Percentiles rank a stretch among this genome's conserved stretches.
phyloP scores from a whole-genome alignment of 2,113 vertebrate species.

The Xenopus borealis region DNA sequence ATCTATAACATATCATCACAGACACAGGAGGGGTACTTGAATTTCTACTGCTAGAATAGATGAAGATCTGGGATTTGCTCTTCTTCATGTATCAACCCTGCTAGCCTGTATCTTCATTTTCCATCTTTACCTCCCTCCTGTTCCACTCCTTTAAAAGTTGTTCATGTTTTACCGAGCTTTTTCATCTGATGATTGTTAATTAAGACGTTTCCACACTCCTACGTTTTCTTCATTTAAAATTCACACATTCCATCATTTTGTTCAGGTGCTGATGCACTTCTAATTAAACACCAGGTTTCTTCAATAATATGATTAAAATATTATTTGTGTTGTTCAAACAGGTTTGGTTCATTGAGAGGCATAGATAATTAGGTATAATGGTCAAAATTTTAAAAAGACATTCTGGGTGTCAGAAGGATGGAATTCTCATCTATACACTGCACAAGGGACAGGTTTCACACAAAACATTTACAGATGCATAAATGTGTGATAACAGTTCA shows the following conservation, averaged over 20 bases:
- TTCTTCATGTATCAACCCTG: too few relatives aligned
- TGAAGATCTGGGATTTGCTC: too few relatives aligned
- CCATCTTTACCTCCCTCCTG: neutral
- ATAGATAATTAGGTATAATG: neutral
- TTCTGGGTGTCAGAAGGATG: constrained; percentile 34
- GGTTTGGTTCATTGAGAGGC: constrained; percentile 41
- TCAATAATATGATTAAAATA: constrained; percentile 40
- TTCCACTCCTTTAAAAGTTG: neutral
- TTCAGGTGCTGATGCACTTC: constrained; percentile 21
- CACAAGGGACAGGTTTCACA: too few relatives aligned
- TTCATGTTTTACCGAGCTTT: constrained; percentile 1
- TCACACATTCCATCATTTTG: neutral
- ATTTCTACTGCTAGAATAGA: too few relatives aligned
- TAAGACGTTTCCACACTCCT: constrained; percentile 10
- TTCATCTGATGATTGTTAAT: constrained; percentile 12
- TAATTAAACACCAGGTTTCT: constrained; percentile 36
- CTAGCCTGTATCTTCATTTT: too few relatives aligned
- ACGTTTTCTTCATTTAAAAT: constrained; percentile 1
- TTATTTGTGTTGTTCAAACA: constrained; percentile 41
- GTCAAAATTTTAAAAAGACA: constrained; percentile 24
- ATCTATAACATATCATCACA: too few relatives aligned
- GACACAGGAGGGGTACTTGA: too few relatives aligned
- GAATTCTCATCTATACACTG: constrained; percentile 19
- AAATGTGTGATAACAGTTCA: too few relatives aligned
- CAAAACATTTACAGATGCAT: too few relatives aligned